Base-by-base conservation (phyloP, 2,797 vertebrate species). In the Sciurus vulgaris region DNA sequence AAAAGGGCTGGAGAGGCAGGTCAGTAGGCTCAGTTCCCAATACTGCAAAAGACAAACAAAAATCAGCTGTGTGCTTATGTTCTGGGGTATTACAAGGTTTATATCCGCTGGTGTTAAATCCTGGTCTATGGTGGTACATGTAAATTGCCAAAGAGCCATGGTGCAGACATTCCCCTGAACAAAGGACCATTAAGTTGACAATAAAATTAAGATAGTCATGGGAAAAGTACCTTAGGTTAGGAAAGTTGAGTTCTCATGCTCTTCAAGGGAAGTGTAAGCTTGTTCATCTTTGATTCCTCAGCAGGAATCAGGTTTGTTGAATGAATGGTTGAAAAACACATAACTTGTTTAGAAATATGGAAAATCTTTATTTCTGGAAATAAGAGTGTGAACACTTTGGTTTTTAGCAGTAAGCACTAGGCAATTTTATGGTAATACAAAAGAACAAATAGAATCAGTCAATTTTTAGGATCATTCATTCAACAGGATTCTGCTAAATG, bases 331-430 rank as follows among this genome's bases (percentile, higher is more conserved):
- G 44, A 63, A 44, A 56, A 95, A 89, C 8, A 86, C 15, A 63
- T 33, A 69, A 61, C 17, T 92, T 76, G n/a, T 56, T 90, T 77
- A 49, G 26, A 83, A 88, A 84, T 51, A 88, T 67, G 35, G 44
- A 83, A 91, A 59, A 72, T 14, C 63, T 51, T 61, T 76, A 83
- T 77, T 87, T 84, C 88, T 73, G 35, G 56, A 88, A 84, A 83
- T 61, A 87, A 33, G 12, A 79, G 41, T 14, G 33, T 33, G 28
- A 91, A 88, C 33, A 41, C 35, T 72, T 93, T 56, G 18, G 38
- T 73, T 78, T 84, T 65, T 38, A 44, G 41, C n/a, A 94, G 3
- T 93, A 61, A 79, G 24, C 44, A 9, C 54, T 33, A 72, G 26
- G 10, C 8, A 12, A 65, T 63, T 78, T 87, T 87, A 70, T 54